Percentiles rank a stretch among this genome's conserved stretches.
phyloP scores from a whole-genome alignment of 2,888 invertebrate genomes.

The Stenoptilia bipunctidactyla region DNA sequence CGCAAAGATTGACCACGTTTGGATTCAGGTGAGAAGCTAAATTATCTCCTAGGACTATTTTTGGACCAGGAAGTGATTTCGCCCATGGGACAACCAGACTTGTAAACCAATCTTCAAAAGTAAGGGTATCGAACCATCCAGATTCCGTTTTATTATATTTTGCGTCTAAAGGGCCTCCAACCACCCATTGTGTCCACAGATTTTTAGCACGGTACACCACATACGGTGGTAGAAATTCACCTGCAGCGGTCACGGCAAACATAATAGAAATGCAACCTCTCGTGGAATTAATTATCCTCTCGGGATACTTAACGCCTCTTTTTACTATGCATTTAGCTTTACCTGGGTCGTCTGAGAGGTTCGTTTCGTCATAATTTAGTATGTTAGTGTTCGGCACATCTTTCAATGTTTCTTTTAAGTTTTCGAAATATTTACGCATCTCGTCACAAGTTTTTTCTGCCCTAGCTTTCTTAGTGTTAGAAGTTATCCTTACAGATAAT shows the following conservation, averaged over 20 bases:
- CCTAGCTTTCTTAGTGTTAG: slow-evolving; percentile 9
- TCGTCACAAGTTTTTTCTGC: slow-evolving; percentile 10
- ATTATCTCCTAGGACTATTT: background rate
- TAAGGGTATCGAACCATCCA: slow-evolving; percentile 17
- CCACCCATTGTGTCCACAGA: slow-evolving; percentile 11
- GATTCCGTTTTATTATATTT: slow-evolving; percentile 15
- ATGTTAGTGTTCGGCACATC: background rate
- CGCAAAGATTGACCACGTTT: slow-evolving; percentile 11
- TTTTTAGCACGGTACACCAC: slow-evolving; percentile 13
- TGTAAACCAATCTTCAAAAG: slow-evolving; percentile 13
- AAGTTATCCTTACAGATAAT: slow-evolving; percentile 5
- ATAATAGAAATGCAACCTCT: slow-evolving; percentile 15
- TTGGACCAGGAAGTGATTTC: background rate
- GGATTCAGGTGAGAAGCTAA: background rate
- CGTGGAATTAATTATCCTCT: slow-evolving; percentile 11
- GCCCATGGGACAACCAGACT: slow-evolving; percentile 1
- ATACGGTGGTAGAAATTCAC: slow-evolving; percentile 14
- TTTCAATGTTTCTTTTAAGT: background rate
- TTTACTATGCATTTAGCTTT: slow-evolving; percentile 12
- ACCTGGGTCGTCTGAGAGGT: slow-evolving; percentile 16
- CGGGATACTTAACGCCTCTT: too few relatives aligned
- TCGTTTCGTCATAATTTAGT: slow-evolving; percentile 15
- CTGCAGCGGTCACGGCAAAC: too few relatives aligned
- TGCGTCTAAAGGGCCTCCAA: slow-evolving; percentile 12
- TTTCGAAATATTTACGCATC: slow-evolving; percentile 3